Conservation (phyloP, 1,140 invertebrate species). For the Mylabris phalerata region DNA sequence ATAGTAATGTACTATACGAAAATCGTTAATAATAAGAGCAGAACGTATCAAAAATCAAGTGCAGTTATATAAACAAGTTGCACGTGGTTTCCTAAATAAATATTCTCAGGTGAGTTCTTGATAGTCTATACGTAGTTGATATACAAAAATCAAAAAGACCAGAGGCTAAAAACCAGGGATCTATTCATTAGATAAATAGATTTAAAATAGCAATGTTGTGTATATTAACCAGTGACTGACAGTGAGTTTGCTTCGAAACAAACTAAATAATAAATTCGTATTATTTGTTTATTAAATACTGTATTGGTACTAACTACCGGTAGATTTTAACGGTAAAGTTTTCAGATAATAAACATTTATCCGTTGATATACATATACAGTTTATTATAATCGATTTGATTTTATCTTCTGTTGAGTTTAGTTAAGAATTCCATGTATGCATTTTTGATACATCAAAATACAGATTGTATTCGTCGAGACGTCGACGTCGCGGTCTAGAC, state of each 20-base stretch:
- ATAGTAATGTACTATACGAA: too few relatives aligned
- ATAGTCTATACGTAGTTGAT: slow-evolving; percentile 5
- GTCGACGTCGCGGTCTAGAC: slow-evolving; percentile 24
- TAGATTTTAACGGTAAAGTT: too few relatives aligned
- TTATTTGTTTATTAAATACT: slow-evolving; percentile 10
- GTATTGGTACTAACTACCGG: too few relatives aligned
- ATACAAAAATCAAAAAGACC: slow-evolving; percentile 7
- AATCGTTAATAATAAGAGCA: background rate
- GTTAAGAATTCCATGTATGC: too few relatives aligned
- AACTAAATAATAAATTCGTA: slow-evolving; percentile 10
- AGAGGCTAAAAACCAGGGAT: background rate
- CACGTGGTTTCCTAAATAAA: slow-evolving; percentile 14
- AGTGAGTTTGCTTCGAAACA: background rate
- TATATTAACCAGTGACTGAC: slow-evolving; percentile 6
- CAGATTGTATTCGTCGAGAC: slow-evolving; percentile 5
- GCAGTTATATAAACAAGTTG: slow-evolving; percentile 14
- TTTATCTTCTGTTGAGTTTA: too few relatives aligned
- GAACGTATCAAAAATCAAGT: slow-evolving; percentile 13
- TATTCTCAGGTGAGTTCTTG: slow-evolving; percentile 11
- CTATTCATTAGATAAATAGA: slow-evolving; percentile 8
- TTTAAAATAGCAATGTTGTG: slow-evolving; percentile 9
- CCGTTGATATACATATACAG: too few relatives aligned
- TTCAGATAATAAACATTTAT: too few relatives aligned
- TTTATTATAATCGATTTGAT: too few relatives aligned
- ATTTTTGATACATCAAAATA: too few relatives aligned